These are phyloP conservation scores for Beroe forskalii DNA, from an alignment of 37 sponge, comb jelly and placozoan genomes.

Conservation along the genomic window DNA sequence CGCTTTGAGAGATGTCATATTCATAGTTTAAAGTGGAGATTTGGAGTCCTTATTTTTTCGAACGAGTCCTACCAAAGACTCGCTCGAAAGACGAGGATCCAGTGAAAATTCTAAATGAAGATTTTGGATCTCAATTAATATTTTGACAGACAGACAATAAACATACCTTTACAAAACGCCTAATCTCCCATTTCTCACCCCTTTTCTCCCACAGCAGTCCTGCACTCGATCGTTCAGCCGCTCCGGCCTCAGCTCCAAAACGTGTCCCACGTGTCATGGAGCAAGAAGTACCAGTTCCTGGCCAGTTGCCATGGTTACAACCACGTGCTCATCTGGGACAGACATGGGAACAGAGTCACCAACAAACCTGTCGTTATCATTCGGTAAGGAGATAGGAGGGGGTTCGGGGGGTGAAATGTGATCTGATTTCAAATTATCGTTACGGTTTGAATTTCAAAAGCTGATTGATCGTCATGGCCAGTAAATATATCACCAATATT, in stretches of 20 bases:
- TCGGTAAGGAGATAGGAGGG: slow-evolving; percentile 16
- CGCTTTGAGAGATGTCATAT: too few relatives aligned
- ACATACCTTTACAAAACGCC: too few relatives aligned
- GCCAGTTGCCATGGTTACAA: slow-evolving; percentile 66
- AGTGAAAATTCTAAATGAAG: too few relatives aligned
- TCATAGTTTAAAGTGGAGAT: not conserved
- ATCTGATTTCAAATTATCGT: not conserved
- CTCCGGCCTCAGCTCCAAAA: slow-evolving; percentile 49
- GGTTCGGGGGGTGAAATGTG: too few relatives aligned
- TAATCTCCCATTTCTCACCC: too few relatives aligned
- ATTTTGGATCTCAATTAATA: too few relatives aligned
- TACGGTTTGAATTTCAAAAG: not conserved
- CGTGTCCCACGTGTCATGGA: slow-evolving; percentile 65
- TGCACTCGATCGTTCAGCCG: slow-evolving; percentile 12
- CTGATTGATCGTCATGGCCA: too few relatives aligned
- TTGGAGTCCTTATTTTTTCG: not conserved
- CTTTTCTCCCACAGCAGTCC: not conserved
- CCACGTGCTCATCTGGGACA: slow-evolving; percentile 59
- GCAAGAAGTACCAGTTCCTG: slow-evolving; percentile 65
- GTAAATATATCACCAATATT: too few relatives aligned
- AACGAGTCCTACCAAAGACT: not conserved
- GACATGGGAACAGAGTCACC: slow-evolving; percentile 59
- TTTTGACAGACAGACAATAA: too few relatives aligned
- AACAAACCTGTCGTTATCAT: slow-evolving; percentile 63
- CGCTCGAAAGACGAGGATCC: too few relatives aligned